These are phyloP conservation scores for Callinectes sapidus DNA, from an alignment of 2,888 invertebrate species.

Conservation along the genomic window DNA sequence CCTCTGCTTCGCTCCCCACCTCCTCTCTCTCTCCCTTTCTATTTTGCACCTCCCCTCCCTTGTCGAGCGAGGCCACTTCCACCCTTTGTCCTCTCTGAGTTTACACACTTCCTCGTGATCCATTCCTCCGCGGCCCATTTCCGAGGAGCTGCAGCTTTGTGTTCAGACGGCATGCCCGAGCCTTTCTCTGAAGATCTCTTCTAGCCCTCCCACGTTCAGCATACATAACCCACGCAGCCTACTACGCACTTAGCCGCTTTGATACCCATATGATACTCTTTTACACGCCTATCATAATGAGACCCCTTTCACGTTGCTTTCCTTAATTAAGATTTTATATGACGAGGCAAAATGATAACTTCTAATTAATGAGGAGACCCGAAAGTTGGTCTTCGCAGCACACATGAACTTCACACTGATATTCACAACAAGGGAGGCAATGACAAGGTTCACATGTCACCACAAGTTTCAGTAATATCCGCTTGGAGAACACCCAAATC, in stretches of 20 bases:
- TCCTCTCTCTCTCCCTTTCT: slow-evolving; percentile 35
- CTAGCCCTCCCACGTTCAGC: not conserved
- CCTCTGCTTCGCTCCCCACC: not conserved
- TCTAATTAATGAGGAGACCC: not conserved
- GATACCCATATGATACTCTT: not conserved
- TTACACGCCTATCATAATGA: not conserved
- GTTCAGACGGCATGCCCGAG: not conserved
- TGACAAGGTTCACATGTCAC: not conserved
- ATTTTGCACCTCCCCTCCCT: slow-evolving; percentile 11
- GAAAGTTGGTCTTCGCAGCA: not conserved
- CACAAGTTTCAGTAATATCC: not conserved
- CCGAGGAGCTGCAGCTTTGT: not conserved
- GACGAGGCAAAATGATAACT: not conserved
- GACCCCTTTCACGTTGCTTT: not conserved
- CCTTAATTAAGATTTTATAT: not conserved
- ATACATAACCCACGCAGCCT: not conserved
- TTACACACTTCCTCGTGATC: slow-evolving; percentile 34
- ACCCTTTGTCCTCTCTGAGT: slow-evolving; percentile 34
- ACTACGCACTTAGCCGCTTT: not conserved
- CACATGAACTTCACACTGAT: not conserved
- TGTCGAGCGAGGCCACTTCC: slow-evolving; percentile 32
- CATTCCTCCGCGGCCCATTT: slow-evolving; percentile 10
- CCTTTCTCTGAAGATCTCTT: not conserved
- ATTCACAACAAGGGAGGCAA: not conserved
- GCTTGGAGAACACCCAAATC: not conserved